Evolutionary conservation across 2,797 vertebrate species (phyloP).

Genomic region (Halcyon badia): DNA sequence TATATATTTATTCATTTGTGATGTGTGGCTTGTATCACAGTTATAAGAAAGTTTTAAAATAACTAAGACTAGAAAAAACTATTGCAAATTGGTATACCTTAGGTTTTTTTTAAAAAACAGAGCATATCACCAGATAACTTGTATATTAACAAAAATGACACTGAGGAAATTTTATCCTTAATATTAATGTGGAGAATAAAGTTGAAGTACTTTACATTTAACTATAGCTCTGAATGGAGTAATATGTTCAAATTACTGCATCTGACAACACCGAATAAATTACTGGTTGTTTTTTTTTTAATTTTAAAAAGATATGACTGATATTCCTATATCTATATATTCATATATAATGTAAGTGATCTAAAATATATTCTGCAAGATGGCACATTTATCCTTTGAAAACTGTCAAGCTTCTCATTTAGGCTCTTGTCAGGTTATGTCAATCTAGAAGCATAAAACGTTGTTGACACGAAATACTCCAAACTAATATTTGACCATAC

Average conservation of each 20-base stretch:
- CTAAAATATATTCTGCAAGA: background rate
- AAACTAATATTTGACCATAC: background rate
- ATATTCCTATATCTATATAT: background rate
- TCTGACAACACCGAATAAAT: background rate
- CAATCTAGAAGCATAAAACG: background rate
- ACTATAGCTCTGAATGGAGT: background rate
- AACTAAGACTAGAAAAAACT: background rate
- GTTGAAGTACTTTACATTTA: background rate
- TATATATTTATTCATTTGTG: background rate
- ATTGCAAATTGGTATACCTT: background rate
- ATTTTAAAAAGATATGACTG: background rate
- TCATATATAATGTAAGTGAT: background rate
- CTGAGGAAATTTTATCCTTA: background rate
- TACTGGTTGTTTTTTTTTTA: background rate
- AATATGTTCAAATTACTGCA: background rate
- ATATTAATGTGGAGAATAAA: background rate
- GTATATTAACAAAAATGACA: background rate
- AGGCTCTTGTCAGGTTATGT: background rate
- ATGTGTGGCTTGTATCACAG: background rate
- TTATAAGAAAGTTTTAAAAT: background rate
- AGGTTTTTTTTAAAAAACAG: background rate
- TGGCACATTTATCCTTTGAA: background rate
- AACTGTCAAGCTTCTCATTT: background rate
- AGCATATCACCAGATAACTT: background rate
- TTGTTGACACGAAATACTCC: rapidly evolving